These are phyloP conservation scores for Empis stercorea DNA, from an alignment of 2,888 invertebrate species.

Conservation along the genomic window DNA sequence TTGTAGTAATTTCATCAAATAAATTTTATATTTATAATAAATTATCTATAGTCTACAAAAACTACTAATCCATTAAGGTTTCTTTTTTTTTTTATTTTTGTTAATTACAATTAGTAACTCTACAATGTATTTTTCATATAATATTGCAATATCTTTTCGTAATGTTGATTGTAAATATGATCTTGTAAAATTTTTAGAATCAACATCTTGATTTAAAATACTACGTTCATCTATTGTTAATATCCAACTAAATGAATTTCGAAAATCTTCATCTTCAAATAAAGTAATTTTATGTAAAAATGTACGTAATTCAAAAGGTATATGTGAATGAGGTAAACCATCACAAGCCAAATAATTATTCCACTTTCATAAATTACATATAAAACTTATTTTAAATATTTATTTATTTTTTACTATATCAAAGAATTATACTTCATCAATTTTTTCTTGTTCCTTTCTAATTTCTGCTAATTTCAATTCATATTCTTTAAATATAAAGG, in stretches of 20 bases:
- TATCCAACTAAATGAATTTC: conserved; percentile 21
- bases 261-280: conserved; percentile 15
- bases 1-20: too few species aligned
- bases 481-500: too few species aligned
- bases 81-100: too few species aligned
- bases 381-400: neutral
- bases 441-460: neutral
- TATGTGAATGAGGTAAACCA: conserved; percentile 22
- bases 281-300: conserved; percentile 18
- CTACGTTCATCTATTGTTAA: conserved; percentile 22
- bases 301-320: conserved; percentile 21
- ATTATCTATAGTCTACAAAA: too few species aligned
- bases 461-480: neutral
- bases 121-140: conserved; percentile 17
- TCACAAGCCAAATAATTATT: conserved; percentile 21
- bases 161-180: conserved; percentile 7
- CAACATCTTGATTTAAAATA: conserved; percentile 22
- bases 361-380: conserved; percentile 22
- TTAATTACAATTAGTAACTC: conserved; percentile 14
- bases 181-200: conserved; percentile 18
- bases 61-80: too few species aligned
- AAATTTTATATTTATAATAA: too few species aligned
- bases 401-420: too few species aligned
- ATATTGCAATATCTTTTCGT: conserved; percentile 16
- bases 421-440: neutral